Conservation (phyloP, 1,140 invertebrate species). For the Tetramorium parvispinum region DNA sequence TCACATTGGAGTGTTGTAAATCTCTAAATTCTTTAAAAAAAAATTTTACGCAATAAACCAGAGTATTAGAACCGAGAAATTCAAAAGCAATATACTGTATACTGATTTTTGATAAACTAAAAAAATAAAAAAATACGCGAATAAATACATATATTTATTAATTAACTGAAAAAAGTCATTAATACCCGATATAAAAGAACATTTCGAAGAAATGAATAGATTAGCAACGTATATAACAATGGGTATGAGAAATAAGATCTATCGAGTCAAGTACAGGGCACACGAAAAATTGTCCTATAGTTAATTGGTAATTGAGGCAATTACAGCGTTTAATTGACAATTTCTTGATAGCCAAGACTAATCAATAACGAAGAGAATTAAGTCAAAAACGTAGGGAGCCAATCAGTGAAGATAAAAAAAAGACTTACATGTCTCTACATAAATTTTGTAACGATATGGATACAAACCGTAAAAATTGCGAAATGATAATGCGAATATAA, state of each 20-base stretch:
- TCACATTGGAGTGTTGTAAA: background rate
- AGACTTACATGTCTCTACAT: background rate
- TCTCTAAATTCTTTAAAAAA: background rate
- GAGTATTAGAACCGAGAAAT: background rate
- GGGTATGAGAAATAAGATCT: background rate
- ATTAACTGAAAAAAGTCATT: background rate
- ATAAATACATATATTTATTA: background rate
- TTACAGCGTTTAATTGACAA: conserved; percentile 62
- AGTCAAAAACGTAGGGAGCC: background rate
- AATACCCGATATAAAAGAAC: background rate
- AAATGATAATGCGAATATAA: background rate
- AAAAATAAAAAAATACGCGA: background rate
- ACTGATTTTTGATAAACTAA: background rate
- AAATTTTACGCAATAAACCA: conserved; percentile 1
- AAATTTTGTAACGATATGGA: background rate
- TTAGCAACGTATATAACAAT: background rate
- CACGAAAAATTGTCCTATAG: conserved; percentile 18
- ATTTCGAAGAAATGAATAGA: background rate
- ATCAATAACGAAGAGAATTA: conserved; percentile 51
- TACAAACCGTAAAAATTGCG: background rate
- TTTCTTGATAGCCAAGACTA: conserved; percentile 54
- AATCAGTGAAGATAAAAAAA: background rate
- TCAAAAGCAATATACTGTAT: background rate
- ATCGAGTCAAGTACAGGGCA: conserved; percentile 12
- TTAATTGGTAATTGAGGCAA: conserved; percentile 64